Evolutionary conservation across 2,797 vertebrate species (phyloP).

Genomic region (Hippoglossus hippoglossus): DNA sequence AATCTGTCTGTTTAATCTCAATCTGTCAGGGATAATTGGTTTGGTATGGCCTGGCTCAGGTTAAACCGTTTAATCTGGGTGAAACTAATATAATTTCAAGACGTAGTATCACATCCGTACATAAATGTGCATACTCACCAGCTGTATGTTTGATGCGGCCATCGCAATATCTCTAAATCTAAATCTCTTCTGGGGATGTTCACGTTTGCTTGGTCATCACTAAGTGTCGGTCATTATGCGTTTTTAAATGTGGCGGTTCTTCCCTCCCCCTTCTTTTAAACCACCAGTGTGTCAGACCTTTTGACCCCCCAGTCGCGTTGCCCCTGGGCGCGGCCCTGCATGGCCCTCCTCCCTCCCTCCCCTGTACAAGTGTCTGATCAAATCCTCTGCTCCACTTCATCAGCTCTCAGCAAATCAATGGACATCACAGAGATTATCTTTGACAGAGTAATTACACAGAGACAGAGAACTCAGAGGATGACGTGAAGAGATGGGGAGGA

Average conservation of each 20-base stretch:
- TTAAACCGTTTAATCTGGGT: no score
- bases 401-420: constrained; percentile 75
- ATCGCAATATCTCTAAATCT: no score
- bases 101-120: no score
- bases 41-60: no score
- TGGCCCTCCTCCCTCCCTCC: constrained; percentile 8
- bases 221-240: constrained; percentile 19
- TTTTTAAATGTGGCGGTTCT: neutral
- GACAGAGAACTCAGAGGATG: constrained; percentile 20
- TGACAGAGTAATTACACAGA: constrained; percentile 69
- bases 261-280: neutral
- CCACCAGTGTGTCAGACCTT: constrained; percentile 27
- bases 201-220: neutral
- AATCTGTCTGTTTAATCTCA: no score
- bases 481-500: constrained; percentile 13
- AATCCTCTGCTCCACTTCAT: constrained; percentile 78
- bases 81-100: no score
- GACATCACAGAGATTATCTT: constrained; percentile 67
- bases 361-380: constrained; percentile 56
- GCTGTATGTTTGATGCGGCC: no score
- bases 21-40: no score
- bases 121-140: no score
- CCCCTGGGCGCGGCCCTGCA: constrained; percentile 38
- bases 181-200: neutral
- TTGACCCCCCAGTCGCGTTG: constrained; percentile 37